These are phyloP conservation scores for Dromaius novaehollandiae DNA, from an alignment of 2,113 vertebrate genomes.

Conservation along the genomic window DNA sequence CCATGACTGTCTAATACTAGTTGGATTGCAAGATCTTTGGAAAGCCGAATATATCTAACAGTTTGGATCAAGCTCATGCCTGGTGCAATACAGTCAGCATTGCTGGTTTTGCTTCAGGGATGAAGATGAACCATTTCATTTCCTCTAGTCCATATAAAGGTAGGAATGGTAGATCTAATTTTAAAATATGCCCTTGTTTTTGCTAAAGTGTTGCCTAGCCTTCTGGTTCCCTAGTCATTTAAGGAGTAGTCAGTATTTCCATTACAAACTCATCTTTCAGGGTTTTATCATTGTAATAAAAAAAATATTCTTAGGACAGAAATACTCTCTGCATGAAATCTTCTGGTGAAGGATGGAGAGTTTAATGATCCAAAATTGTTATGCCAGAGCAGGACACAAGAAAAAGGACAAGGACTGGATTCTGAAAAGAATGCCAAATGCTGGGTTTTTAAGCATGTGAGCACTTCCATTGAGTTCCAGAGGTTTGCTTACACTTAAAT, in stretches of 20 bases:
- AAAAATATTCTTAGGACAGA: neutral
- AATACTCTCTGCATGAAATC: neutral
- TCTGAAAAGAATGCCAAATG: neutral
- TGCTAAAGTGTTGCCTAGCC: neutral
- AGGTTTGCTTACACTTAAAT: neutral
- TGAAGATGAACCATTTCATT: neutral
- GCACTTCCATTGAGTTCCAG: neutral
- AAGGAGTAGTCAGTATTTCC: conserved; percentile 9
- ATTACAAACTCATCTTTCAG: neutral
- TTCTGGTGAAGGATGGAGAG: neutral
- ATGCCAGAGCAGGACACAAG: neutral
- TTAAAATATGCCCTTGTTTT: conserved; percentile 15
- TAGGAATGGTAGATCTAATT: neutral
- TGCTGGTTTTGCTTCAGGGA: neutral
- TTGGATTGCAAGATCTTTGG: neutral
- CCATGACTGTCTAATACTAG: neutral
- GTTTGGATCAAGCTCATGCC: neutral
- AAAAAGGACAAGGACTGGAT: neutral
- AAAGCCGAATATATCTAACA: neutral
- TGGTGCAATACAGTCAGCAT: neutral
- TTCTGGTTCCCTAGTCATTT: neutral
- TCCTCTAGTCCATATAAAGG: neutral
- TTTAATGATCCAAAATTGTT: neutral
- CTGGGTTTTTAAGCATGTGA: neutral
- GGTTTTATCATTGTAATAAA: conserved; percentile 1